These are phyloP conservation scores for Ylistrum balloti DNA, from an alignment of 1,140 invertebrate species.

Conservation along the genomic window DNA sequence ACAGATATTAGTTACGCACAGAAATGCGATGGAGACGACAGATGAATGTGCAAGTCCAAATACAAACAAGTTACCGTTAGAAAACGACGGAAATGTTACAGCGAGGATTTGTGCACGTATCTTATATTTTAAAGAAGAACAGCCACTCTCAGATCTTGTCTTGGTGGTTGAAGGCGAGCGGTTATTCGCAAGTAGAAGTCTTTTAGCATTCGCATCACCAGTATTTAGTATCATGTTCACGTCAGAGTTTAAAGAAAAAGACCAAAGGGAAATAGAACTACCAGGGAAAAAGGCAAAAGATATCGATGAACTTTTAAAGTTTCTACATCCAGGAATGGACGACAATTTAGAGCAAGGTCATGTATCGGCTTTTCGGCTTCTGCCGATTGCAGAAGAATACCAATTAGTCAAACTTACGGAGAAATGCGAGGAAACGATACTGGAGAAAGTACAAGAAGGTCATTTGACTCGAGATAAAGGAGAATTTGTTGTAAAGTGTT, in stretches of 20 bases:
- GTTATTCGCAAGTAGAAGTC: conserved; percentile 52
- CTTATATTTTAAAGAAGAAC: conserved; percentile 44
- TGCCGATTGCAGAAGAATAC: conserved; percentile 62
- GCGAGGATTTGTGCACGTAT: not conserved
- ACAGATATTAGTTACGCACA: not conserved
- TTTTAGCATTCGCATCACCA: conserved; percentile 56
- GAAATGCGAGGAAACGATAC: conserved; percentile 55
- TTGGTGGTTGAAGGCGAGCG: conserved; percentile 50
- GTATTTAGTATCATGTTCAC: conserved; percentile 62
- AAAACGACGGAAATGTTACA: not conserved
- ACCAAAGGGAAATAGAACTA: conserved; percentile 47
- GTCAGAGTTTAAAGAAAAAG: conserved; percentile 60
- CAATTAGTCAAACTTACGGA: conserved; percentile 56
- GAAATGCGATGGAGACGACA: not conserved
- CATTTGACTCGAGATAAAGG: conserved; percentile 45
- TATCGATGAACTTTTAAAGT: conserved; percentile 57
- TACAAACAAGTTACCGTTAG: not conserved
- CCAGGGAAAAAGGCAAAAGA: conserved; percentile 54
- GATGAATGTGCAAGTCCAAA: not conserved
- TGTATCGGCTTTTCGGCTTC: conserved; percentile 55
- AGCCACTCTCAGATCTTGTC: conserved; percentile 43
- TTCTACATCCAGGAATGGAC: conserved; percentile 51
- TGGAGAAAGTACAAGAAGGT: conserved; percentile 36
- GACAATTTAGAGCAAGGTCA: conserved; percentile 51
- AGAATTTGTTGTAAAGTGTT: conserved; percentile 58